These are phyloP conservation scores for Anthoptus insignis DNA, from an alignment of 2,888 invertebrate genomes.

Conservation along the genomic window DNA sequence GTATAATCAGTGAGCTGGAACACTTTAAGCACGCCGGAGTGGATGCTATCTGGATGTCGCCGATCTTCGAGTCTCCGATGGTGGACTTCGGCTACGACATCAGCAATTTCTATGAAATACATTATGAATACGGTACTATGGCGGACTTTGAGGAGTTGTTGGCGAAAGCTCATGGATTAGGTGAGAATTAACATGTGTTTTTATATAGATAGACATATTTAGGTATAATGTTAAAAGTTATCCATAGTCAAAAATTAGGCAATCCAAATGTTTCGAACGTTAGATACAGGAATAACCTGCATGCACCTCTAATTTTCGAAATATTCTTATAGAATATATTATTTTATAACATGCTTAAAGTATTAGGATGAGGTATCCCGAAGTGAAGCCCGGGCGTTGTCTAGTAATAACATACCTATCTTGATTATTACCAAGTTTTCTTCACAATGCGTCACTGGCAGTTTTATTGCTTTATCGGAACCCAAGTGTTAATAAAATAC, in stretches of 20 bases:
- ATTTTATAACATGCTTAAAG: too few relatives aligned
- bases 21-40: constrained; percentile 91
- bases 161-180: constrained; percentile 84
- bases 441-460: not conserved
- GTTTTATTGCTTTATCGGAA: not conserved
- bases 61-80: constrained; percentile 95
- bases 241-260: too few relatives aligned
- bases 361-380: too few relatives aligned
- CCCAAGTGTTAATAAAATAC: not conserved
- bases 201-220: not conserved
- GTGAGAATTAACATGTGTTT: constrained; percentile 52
- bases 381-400: too few relatives aligned
- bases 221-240: too few relatives aligned
- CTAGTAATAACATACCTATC: too few relatives aligned
- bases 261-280: too few relatives aligned
- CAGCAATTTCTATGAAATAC: constrained; percentile 91
- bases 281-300: too few relatives aligned
- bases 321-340: too few relatives aligned
- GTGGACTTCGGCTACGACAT: constrained; percentile 96
- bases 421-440: too few relatives aligned
- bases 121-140: constrained; percentile 91
- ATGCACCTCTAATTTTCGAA: too few relatives aligned
- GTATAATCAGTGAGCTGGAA: constrained; percentile 86
- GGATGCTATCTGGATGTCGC: constrained; percentile 94
- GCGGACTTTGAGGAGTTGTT: constrained; percentile 89